Evolutionary conservation across 2,113 vertebrate genomes (phyloP).

Genomic region (Nyctibius bracteatus): DNA sequence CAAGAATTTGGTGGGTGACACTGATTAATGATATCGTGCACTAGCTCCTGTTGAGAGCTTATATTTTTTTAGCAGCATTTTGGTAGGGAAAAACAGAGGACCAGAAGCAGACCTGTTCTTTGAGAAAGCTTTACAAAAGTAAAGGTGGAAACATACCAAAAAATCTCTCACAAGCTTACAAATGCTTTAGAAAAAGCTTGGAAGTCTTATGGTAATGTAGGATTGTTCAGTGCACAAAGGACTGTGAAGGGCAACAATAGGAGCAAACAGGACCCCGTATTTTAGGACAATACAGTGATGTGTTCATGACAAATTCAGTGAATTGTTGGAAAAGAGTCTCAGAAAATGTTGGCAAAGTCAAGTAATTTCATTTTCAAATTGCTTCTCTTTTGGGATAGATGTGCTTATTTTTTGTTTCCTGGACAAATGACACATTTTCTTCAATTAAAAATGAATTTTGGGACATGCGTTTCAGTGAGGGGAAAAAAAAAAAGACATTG

Average conservation of each 20-base stretch:
- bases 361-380: neutral
- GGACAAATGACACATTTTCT: neutral
- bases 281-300: neutral
- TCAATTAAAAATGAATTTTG: neutral
- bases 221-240: neutral
- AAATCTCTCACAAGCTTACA: neutral
- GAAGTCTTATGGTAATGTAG: neutral
- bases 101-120: neutral
- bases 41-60: neutral
- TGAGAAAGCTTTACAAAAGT: neutral
- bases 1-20: neutral
- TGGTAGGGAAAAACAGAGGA: neutral
- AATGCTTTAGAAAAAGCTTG: neutral
- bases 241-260: neutral
- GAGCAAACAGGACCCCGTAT: neutral
- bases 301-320: neutral
- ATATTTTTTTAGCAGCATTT: neutral
- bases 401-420: neutral
- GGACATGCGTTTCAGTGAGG: neutral
- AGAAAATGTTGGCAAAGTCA: neutral
- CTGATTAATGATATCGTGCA: neutral
- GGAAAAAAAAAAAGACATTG: neutral
- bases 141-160: neutral
- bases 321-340: neutral
- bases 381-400: neutral